Evolutionary conservation across 2,797 vertebrate genomes (phyloP), one percentile per base, ranked within the genome.

Genomic region (Brotula barbata): DNA sequence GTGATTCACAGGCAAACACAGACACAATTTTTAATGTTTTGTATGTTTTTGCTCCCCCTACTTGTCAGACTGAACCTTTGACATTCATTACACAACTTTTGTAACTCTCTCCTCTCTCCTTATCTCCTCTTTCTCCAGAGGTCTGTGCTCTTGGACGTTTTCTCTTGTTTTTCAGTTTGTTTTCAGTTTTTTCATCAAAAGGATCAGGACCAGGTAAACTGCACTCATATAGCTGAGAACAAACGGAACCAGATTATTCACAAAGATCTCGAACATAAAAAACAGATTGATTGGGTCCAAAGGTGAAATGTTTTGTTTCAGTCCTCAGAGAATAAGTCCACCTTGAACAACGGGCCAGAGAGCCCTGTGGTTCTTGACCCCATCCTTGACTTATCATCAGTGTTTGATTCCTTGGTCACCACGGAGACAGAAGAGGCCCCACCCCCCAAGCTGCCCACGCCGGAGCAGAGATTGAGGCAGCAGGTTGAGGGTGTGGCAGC

Each of bases 391-490:
- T 88, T 92, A 17, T 82, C 82, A 10, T 89, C 69, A 0, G 6
- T 44, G 3, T 23, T 33, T 1, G 70, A 77, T 23, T 55, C 53
- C 0, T 1, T 36, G 0, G 7, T 9, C 0, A 19, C 51, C 1
- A 3, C 28, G 31, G 78, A 93, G 22, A 90, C 87, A 8, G 92
- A 90, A 75, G 94, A 95, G 90, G 91, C 87, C 63, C 89, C 85
- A 52, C 88, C 88, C 8, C 81, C 91, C 14, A 93, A 93, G 0
- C 88, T 99, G 66, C 97, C 96, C 5, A 99, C 97, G 0, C 97
- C 97, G 0, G 96, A 99, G 82, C 95, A 99, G 88, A 94, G 90
- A 82, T 97, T 96, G 93, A 90, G 94, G 51, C 92, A 87, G 56
- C 94, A 95, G 63, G 94, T 96, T 0, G 90, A 93, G 71, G 81